Evolutionary conservation across 2,888 invertebrate species (phyloP), one percentile per base, ranked within the genome.

Genomic region (Erebia aethiops): DNA sequence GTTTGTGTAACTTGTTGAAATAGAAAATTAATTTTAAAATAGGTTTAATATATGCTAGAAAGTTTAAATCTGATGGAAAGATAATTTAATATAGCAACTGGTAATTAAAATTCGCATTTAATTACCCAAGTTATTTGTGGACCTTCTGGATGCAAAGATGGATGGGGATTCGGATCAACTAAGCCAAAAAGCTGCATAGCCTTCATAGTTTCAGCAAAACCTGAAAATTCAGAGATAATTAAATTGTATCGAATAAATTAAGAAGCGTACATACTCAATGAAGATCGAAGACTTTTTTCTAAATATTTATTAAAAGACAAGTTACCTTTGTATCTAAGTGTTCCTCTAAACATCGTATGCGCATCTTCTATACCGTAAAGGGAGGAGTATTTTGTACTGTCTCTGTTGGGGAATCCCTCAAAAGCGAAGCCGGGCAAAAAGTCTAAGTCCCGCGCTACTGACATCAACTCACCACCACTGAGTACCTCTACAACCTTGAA

Each of bases 371-470:
- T 96, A 3, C 98, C 98, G 85, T 99, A 99, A 0, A 97, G 94
- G 63, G 96, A 94, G 0, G 96, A 95, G 84, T 99, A 99, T 54
- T 96, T 94, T 0, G 97, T 97, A 69, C 99, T 99, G 87, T 99
- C 99, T 71, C 99, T 94, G 91, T 99, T 99, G 0, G 99, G 98
- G 84, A 97, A 99, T 0, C 99, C 99, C 92, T 99, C 99, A 68
- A 99, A 94, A 14, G 98, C 97, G 83, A 99, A 98, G 0, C 99
- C 99, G 0, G 99, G 99, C 69, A 99, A 93, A 89, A 99, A 99
- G 84, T 98, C 96, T 67, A 99, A 92, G 0, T 95, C 95, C 60
- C 96, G 95, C 0, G 96, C 95, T 9, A 96, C 94, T 0, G 98
- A 96, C 96, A 99, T 96, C 52, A 99, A 93, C 73, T 96, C 97